Conservation (phyloP, 2,113 vertebrate species). For the Synchiropus splendidus region DNA sequence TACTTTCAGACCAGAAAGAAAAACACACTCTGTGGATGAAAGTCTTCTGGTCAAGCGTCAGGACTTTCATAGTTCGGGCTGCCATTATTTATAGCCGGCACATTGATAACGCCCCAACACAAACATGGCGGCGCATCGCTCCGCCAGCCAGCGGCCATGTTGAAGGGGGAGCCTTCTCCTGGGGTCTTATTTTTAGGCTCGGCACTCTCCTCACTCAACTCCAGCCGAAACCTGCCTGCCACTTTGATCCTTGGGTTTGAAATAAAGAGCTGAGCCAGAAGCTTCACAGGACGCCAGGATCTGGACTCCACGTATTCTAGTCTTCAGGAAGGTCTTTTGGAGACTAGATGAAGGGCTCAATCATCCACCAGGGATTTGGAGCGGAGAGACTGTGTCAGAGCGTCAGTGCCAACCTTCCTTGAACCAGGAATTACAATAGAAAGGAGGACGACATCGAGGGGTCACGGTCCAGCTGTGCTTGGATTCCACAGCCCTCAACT, state of each 20-base stretch:
- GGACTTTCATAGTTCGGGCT: slow-evolving; percentile 61
- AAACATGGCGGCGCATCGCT: slow-evolving; percentile 71
- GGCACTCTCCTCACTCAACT: slow-evolving; percentile 29
- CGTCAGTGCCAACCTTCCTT: too few species aligned
- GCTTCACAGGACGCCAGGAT: too few species aligned
- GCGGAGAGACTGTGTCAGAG: too few species aligned
- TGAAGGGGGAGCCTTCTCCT: slow-evolving; percentile 46
- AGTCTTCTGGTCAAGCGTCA: slow-evolving; percentile 63
- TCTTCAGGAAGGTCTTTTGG: too few species aligned
- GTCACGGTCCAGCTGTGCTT: too few species aligned
- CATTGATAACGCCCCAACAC: slow-evolving; percentile 74
- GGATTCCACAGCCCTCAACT: too few species aligned
- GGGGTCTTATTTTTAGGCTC: slow-evolving; percentile 62
- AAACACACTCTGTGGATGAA: slow-evolving; percentile 61
- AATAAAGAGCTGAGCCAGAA: too few species aligned
- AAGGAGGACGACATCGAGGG: too few species aligned
- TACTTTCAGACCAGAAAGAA: slow-evolving; percentile 63
- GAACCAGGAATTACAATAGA: too few species aligned
- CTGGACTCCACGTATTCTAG: too few species aligned
- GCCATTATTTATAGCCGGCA: slow-evolving; percentile 72
- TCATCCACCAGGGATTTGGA: too few species aligned
- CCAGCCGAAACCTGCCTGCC: slow-evolving; percentile 28
- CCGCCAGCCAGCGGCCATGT: slow-evolving; percentile 63
- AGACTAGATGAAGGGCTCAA: too few species aligned
- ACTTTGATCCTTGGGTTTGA: slow-evolving; percentile 39